Evolutionary conservation across 2,797 vertebrate genomes (phyloP), one percentile per base, ranked within the genome.

Genomic region (Phrynocephalus vlangalii): DNA sequence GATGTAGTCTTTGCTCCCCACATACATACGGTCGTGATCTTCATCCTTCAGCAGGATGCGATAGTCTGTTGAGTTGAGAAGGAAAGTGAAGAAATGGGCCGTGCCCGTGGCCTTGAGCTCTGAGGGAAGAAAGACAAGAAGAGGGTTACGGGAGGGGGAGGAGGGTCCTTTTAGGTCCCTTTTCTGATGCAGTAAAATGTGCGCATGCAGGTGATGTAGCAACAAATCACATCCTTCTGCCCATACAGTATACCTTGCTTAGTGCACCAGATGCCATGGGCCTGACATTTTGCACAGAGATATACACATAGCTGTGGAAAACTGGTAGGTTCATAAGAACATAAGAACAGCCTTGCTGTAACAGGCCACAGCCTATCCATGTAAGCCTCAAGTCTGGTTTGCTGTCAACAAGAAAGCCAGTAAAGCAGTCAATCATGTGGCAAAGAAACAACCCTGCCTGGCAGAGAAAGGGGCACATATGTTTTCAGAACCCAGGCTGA

Each of bases 11-110:
- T 99, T 99, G 98, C 98, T 99, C 95, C 99, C 99, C 96, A 99
- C 98, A 0, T 99, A 99, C 98, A 99, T 99, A 94, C 99, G 98
- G 96, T 99, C 99, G 0, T 99, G 99, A 96, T 99, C 99, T 94
- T 99, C 99, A 3, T 99, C 99, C 97, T 99, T 99, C 86, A 98
- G 97, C 83, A 99, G 97, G 95, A 99, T 99, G 73, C 99, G 98
- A 94, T 99, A 99, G 96, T 99, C 99, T 0, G 98, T 98, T 0
- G 99, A 99, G 96, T 99, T 99, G 88, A 99, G 98, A 94, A 99
- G 96, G 94, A 99, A 99, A 96, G 98, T 98, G 96, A 99, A 99
- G 97, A 99, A 98, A 95, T 99, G 99, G 63, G 98, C 98, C 0
- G 98, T 99, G 95, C 98, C 98, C 0, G 98, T 99, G 0, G 98